These are phyloP conservation scores for Eonycteris spelaea DNA, from an alignment of 2,113 vertebrate genomes.

Conservation along the genomic window DNA sequence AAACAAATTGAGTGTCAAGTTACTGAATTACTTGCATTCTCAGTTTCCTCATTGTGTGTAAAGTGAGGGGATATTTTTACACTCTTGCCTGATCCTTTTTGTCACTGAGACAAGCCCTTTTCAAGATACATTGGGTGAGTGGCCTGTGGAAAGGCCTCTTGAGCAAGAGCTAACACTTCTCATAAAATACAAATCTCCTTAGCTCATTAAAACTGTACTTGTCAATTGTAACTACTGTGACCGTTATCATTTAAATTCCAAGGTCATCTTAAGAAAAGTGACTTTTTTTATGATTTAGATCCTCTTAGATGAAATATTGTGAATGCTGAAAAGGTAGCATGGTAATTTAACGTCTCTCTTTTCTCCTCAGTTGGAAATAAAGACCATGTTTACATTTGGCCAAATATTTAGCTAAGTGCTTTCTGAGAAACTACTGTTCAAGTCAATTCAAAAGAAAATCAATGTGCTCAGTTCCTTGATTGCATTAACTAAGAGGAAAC, in stretches of 20 bases:
- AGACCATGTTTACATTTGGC: neutral
- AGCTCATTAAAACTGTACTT: neutral
- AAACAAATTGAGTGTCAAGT: neutral
- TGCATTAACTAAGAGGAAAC: neutral
- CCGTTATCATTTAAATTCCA: neutral
- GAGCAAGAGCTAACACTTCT: neutral
- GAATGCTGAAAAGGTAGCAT: neutral
- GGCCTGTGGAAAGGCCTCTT: neutral
- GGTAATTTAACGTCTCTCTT: neutral
- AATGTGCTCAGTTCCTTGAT: neutral
- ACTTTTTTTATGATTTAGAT: neutral
- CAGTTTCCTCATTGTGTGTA: neutral
- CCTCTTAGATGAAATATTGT: neutral
- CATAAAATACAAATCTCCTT: neutral
- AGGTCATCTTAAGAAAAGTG: neutral
- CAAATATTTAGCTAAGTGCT: neutral
- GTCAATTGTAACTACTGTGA: neutral
- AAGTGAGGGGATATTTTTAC: neutral
- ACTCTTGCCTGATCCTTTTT: neutral
- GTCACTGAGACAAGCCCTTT: neutral
- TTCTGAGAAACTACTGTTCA: neutral
- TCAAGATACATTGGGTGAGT: neutral
- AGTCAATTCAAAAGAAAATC: constrained; percentile 14
- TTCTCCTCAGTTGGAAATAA: neutral
- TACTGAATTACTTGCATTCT: neutral